These are phyloP conservation scores for Zosterops borbonicus DNA, from an alignment of 2,113 vertebrate genomes.

Conservation along the genomic window DNA sequence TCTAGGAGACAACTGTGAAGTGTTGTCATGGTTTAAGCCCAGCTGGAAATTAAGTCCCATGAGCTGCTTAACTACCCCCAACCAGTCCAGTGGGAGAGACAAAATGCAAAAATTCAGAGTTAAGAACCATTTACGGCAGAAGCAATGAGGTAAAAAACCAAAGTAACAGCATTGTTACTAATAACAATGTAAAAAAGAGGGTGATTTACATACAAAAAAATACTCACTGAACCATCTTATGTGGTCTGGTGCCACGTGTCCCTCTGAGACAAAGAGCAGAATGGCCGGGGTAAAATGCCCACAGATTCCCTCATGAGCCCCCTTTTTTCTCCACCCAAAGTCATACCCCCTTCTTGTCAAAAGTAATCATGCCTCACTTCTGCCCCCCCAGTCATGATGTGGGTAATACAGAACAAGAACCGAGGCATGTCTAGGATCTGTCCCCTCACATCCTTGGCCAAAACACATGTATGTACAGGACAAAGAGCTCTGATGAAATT, in stretches of 20 bases:
- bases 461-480: background rate
- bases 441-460: background rate
- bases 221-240: background rate
- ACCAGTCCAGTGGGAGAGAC: background rate
- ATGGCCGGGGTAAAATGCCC: background rate
- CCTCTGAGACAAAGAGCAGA: background rate
- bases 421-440: too few species aligned
- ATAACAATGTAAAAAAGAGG: background rate
- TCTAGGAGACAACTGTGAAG: background rate
- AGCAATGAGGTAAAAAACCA: background rate
- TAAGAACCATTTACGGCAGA: background rate
- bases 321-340: background rate
- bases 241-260: too few species aligned
- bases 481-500: background rate
- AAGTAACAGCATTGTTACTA: background rate
- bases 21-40: background rate
- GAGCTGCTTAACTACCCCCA: background rate
- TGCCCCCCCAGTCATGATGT: background rate
- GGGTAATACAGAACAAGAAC: background rate
- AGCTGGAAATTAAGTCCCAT: background rate
- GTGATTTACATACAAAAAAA: background rate
- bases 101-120: background rate
- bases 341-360: too few species aligned
- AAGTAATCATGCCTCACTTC: background rate
- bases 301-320: too few species aligned